Conservation (phyloP, 2,888 invertebrate species). For the Halocaridina rubra region DNA sequence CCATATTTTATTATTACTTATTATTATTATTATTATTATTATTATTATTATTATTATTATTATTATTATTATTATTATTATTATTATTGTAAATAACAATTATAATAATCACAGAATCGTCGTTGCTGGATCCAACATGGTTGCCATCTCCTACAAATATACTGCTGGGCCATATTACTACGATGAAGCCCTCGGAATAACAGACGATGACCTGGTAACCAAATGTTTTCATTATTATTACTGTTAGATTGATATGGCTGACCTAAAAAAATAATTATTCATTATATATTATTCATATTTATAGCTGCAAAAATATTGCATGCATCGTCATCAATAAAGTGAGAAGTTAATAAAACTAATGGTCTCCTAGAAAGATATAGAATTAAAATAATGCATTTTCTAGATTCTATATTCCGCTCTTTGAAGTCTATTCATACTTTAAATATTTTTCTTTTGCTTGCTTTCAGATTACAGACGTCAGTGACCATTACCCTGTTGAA, state of each 20-base stretch:
- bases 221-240: too few species aligned
- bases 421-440: too few species aligned
- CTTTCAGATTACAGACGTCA: slow-evolving; percentile 13
- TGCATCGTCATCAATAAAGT: too few species aligned
- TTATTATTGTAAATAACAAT: not conserved
- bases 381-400: too few species aligned
- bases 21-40: not conserved
- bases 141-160: not conserved
- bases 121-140: slow-evolving; percentile 3
- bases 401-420: too few species aligned
- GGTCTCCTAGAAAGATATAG: too few species aligned
- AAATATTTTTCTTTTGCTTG: not conserved
- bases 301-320: too few species aligned
- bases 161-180: slow-evolving; percentile 30
- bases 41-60: not conserved
- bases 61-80: not conserved
- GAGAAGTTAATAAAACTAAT: too few species aligned
- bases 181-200: slow-evolving; percentile 22
- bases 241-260: too few species aligned
- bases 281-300: too few species aligned
- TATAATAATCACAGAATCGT: not conserved
- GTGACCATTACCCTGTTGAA: slow-evolving; percentile 53
- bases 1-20: too few species aligned
- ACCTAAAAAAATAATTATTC: too few species aligned
- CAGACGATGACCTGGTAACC: not conserved